phyloP scores from a whole-genome alignment of 2,797 vertebrate genomes.

The Coracias cyanogaster region DNA sequence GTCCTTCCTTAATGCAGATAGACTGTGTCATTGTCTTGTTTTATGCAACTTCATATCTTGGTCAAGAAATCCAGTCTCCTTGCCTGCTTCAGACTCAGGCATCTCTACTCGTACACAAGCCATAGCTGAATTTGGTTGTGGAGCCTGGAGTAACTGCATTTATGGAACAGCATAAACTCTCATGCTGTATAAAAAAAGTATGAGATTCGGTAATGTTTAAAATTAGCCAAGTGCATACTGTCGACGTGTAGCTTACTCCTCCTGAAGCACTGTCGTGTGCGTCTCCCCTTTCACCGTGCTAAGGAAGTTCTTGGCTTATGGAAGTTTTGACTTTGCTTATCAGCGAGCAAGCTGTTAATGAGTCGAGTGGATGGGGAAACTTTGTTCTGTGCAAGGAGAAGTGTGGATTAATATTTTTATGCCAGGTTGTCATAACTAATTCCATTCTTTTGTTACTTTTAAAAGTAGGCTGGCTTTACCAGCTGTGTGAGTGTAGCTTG shows the following conservation, averaged over 20 bases:
- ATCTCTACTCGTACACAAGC: conserved; percentile 2
- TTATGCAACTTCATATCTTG: neutral
- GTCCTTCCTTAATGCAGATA: neutral
- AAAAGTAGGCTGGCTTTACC: neutral
- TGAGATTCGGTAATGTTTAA: neutral
- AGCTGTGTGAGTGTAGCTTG: neutral
- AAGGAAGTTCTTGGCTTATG: neutral
- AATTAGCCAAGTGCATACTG: neutral
- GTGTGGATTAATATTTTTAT: neutral
- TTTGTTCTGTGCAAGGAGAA: neutral
- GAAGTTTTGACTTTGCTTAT: neutral
- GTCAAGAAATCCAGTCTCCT: neutral
- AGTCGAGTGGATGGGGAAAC: neutral
- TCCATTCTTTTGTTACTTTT: neutral
- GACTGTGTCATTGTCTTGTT: neutral
- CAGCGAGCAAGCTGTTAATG: neutral
- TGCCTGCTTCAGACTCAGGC: conserved; percentile 35
- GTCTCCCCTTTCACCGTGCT: neutral
- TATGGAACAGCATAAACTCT: neutral
- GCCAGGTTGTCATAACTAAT: neutral
- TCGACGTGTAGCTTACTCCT: neutral
- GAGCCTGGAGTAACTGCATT: conserved; percentile 23
- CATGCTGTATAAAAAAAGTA: neutral
- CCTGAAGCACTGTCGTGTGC: neutral
- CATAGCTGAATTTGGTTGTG: conserved; percentile 6